A percentile compares a stretch with the other conserved stretches of the same genome.
Conservation (phyloP, 2,113 vertebrate genomes). For the Pituophis catenifer region DNA sequence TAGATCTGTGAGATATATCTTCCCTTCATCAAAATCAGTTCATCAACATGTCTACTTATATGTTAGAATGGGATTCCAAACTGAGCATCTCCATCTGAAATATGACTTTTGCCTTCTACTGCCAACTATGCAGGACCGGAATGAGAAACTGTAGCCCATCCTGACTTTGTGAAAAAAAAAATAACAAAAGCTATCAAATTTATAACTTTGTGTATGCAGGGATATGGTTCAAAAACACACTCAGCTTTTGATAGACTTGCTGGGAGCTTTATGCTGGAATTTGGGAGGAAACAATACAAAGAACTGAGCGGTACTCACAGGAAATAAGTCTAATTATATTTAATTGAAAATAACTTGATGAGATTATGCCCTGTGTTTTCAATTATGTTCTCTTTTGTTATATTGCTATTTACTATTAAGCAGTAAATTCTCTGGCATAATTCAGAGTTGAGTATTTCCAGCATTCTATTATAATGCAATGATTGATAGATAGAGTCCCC, state of each 20-base stretch:
- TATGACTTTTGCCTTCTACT: background rate
- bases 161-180: constrained; percentile 20
- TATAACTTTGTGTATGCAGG: background rate
- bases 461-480: constrained; percentile 43
- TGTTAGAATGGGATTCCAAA: background rate
- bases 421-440: background rate
- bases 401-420: background rate
- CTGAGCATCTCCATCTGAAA: background rate
- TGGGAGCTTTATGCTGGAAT: background rate
- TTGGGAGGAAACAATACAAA: background rate
- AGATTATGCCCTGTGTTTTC: background rate
- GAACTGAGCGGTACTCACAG: background rate
- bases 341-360: background rate
- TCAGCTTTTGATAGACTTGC: background rate
- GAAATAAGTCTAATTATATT: background rate
- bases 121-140: constrained; percentile 17
- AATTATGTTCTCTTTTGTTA: background rate
- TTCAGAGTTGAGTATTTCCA: constrained; percentile 9
- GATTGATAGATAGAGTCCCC: constrained; percentile 14
- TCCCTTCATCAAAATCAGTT: background rate
- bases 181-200: background rate
- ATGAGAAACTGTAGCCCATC: constrained; percentile 30
- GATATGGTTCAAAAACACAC: background rate
- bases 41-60: no score
- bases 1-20: background rate